A percentile compares a stretch with the other conserved stretches of the same genome.
Conservation (phyloP, 1,140 invertebrate species). For the Rhizoglyphus robini region DNA sequence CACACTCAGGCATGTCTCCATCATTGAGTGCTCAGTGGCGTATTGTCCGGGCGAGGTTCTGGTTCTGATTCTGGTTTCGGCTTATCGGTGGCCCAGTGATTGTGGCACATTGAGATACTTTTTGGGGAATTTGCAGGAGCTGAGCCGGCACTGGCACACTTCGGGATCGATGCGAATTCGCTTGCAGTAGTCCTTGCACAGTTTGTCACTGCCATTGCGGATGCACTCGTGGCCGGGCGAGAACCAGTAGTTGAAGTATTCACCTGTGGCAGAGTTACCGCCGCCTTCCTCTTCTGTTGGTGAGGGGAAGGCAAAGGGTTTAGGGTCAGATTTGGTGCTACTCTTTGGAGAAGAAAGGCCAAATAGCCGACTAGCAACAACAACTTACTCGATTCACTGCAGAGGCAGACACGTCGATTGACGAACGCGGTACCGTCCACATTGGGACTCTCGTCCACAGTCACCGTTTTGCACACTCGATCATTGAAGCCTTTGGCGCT, state of each 20-base stretch:
- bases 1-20: too few relatives aligned
- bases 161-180: conserved; percentile 14
- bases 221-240: conserved; percentile 17
- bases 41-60: too few relatives aligned
- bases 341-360: background rate
- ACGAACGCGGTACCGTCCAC: conserved; percentile 13
- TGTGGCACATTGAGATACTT: conserved; percentile 13
- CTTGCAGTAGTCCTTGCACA: conserved; percentile 18
- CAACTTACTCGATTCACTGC: conserved; percentile 17
- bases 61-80: too few relatives aligned
- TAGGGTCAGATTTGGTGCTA: background rate
- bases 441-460: conserved; percentile 18
- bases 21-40: too few relatives aligned
- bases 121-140: conserved; percentile 19
- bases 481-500: conserved; percentile 17
- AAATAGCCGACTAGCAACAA: background rate
- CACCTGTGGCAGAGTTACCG: conserved; percentile 17
- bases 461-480: conserved; percentile 17
- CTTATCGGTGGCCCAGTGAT: too few relatives aligned
- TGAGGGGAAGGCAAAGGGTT: background rate
- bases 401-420: conserved; percentile 16
- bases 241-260: conserved; percentile 20
- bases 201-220: conserved; percentile 13
- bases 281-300: conserved; percentile 12
- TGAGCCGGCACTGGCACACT: conserved; percentile 11